Percentiles rank a stretch among this genome's conserved stretches.
phyloP scores from a whole-genome alignment of 2,888 invertebrate species.

The Drosophila pseudotakahashii region DNA sequence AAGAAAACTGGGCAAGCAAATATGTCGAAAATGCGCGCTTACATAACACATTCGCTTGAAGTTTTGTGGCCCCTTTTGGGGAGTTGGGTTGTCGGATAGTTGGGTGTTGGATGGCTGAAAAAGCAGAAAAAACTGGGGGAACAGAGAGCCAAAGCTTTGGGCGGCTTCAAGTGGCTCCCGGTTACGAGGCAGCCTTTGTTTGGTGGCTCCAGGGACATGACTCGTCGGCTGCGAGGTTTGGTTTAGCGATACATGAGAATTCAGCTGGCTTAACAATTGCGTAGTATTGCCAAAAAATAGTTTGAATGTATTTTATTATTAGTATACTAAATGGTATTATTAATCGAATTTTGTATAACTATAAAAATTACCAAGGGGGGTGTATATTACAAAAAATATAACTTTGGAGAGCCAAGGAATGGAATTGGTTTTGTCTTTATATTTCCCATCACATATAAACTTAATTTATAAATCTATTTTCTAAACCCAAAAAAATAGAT shows the following conservation, averaged over 20 bases:
- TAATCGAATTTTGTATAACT: too few species aligned
- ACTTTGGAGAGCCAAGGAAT: too few species aligned
- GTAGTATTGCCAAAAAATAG: background rate
- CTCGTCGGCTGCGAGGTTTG: slow-evolving; percentile 21
- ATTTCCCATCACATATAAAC: too few species aligned
- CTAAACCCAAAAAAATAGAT: too few species aligned
- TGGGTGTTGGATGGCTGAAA: slow-evolving; percentile 26
- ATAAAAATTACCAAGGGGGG: too few species aligned
- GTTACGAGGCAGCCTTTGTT: slow-evolving; percentile 45
- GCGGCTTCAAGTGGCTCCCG: slow-evolving; percentile 36
- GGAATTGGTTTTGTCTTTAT: too few species aligned
- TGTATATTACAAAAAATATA: too few species aligned
- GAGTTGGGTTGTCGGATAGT: slow-evolving; percentile 29
- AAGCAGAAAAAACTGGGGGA: slow-evolving; percentile 11
- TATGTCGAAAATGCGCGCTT: slow-evolving; percentile 47
- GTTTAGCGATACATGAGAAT: background rate
- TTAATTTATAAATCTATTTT: background rate
- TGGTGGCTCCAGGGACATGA: slow-evolving; percentile 37
- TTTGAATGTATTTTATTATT: too few species aligned
- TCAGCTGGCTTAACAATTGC: background rate
- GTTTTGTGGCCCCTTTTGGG: slow-evolving; percentile 39
- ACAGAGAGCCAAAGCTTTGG: slow-evolving; percentile 23
- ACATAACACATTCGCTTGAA: slow-evolving; percentile 47
- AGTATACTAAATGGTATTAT: too few species aligned
- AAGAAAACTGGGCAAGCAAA: slow-evolving; percentile 44